phyloP scores from a whole-genome alignment of 2,113 vertebrate genomes.

The Trichechus manatus region DNA sequence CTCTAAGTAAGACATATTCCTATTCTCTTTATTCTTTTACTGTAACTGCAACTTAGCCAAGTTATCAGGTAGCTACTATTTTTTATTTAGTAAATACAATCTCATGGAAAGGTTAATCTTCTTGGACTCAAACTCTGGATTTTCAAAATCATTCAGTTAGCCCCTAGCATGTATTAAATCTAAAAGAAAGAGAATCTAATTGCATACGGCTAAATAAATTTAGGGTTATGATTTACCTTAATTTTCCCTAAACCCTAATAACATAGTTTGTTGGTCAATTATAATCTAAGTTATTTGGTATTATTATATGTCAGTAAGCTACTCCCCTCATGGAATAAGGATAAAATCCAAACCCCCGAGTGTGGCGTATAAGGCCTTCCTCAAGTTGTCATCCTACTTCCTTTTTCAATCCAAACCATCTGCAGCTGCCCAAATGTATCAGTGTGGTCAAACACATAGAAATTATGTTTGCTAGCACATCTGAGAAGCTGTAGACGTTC shows the following conservation, averaged over 20 bases:
- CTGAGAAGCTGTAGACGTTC: background rate
- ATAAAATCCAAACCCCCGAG: background rate
- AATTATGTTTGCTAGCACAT: background rate
- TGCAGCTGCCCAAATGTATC: background rate
- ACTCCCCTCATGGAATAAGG: background rate
- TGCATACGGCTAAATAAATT: background rate
- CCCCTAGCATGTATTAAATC: background rate
- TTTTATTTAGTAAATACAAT: slow-evolving; percentile 51
- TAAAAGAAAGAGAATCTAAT: slow-evolving; percentile 52
- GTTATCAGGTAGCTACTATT: slow-evolving; percentile 2
- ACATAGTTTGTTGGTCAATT: slow-evolving; percentile 19
- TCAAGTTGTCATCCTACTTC: background rate
- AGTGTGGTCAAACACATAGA: background rate
- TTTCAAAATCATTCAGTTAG: slow-evolving; percentile 51
- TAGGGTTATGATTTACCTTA: background rate
- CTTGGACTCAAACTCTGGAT: background rate
- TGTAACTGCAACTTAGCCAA: slow-evolving; percentile 4
- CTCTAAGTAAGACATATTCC: background rate
- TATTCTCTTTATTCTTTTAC: slow-evolving; percentile 19
- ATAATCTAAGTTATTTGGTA: background rate
- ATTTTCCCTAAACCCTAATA: background rate
- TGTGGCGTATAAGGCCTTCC: background rate
- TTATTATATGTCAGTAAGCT: background rate
- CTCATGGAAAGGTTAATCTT: slow-evolving; percentile 27
- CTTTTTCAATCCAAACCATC: background rate